phyloP scores from a whole-genome alignment of 2,888 invertebrate species.

The Troilus luridus region DNA sequence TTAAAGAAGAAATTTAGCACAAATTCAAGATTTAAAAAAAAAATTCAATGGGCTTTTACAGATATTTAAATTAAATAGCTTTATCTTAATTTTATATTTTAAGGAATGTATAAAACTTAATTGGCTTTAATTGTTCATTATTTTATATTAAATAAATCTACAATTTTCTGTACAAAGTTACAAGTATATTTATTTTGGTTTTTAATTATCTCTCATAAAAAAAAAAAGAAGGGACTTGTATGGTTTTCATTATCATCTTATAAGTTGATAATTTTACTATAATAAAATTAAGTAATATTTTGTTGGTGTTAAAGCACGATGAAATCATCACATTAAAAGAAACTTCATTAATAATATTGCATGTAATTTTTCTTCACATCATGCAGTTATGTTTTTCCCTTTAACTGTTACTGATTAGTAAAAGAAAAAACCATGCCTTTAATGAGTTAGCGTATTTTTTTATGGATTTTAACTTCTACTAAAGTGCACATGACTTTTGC shows the following conservation, averaged over 20 bases:
- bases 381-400: neutral
- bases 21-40: neutral
- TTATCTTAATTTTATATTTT: constrained; percentile 38
- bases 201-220: neutral
- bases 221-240: neutral
- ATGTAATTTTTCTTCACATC: neutral
- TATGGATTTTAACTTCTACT: neutral
- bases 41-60: constrained; percentile 3
- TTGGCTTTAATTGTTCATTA: constrained; percentile 48
- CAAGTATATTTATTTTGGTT: constrained; percentile 1
- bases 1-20: neutral
- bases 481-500: neutral
- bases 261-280: neutral
- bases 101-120: constrained; percentile 43
- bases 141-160: constrained; percentile 46
- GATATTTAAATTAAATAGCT: constrained; percentile 12
- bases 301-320: neutral
- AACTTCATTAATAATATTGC: neutral
- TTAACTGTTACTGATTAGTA: neutral
- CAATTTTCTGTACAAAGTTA: constrained; percentile 46
- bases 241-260: neutral
- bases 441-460: neutral
- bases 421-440: neutral
- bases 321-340: neutral
- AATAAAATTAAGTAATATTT: neutral